Evolutionary conservation across 2,797 vertebrate species (phyloP).

Genomic region (Pempheris klunzingeri): DNA sequence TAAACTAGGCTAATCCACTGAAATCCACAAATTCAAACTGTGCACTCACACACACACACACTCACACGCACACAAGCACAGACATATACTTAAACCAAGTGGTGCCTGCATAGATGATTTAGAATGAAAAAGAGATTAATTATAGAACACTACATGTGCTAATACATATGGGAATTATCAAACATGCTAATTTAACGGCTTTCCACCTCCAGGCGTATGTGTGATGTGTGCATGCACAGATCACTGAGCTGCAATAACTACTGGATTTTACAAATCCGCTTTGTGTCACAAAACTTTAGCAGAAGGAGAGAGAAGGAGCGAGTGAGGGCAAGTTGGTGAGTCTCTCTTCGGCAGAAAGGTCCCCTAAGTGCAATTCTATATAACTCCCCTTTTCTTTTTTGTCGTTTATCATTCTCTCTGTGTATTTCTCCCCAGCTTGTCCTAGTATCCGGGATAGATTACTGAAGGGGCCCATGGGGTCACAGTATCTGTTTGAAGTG

Average conservation of each 20-base stretch:
- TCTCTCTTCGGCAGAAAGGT: conserved; percentile 35
- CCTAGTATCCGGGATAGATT: conserved; percentile 1
- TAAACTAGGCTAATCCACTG: conserved; percentile 73
- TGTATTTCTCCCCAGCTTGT: not conserved
- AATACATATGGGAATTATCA: conserved; percentile 56
- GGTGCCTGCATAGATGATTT: conserved; percentile 16
- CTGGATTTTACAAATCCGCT: conserved; percentile 77
- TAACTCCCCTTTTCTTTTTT: not conserved
- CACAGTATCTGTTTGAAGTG: not conserved
- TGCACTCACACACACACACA: conserved; percentile 16
- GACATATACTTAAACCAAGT: conserved; percentile 21
- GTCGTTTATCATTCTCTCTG: not conserved
- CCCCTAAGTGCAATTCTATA: conserved; percentile 21
- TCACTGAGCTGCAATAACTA: conserved; percentile 52
- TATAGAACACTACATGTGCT: conserved; percentile 41
- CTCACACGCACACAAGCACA: conserved; percentile 5
- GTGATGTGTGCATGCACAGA: conserved; percentile 33
- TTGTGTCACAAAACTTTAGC: conserved; percentile 74
- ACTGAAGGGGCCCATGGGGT: not conserved
- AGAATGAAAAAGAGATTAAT: conserved; percentile 47
- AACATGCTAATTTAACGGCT: conserved; percentile 59
- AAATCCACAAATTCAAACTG: conserved; percentile 55
- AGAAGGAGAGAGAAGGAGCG: conserved; percentile 46
- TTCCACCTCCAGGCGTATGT: conserved; percentile 36
- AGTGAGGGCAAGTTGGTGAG: conserved; percentile 32